These are phyloP conservation scores for Cynocephalus volans DNA, from an alignment of 2,113 vertebrate species.

Conservation along the genomic window DNA sequence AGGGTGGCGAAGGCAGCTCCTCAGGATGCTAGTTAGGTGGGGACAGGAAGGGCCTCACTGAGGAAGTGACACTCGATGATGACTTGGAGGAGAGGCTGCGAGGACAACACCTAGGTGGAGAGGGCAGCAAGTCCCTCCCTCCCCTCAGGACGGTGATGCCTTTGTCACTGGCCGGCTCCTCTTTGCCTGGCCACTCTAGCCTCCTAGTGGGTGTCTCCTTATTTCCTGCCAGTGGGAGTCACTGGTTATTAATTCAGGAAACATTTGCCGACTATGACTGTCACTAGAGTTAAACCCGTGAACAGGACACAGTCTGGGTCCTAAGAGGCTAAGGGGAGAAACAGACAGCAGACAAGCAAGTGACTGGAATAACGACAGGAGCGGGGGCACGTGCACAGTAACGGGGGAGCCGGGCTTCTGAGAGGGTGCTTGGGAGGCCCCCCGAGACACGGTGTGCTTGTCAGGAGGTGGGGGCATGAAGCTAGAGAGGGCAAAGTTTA, in stretches of 20 bases:
- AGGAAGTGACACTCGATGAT: neutral
- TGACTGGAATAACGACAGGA: neutral
- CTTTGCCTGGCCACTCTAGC: neutral
- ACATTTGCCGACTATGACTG: neutral
- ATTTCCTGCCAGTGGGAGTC: neutral
- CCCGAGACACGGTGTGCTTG: too few species aligned
- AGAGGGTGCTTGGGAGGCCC: neutral
- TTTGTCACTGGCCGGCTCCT: too few species aligned
- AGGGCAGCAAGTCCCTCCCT: neutral
- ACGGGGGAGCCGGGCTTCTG: neutral
- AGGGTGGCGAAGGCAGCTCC: neutral
- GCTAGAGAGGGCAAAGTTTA: neutral
- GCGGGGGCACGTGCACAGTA: too few species aligned
- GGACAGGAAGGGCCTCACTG: neutral
- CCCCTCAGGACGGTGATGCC: neutral
- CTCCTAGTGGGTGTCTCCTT: too few species aligned
- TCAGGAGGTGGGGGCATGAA: neutral
- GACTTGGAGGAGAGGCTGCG: neutral
- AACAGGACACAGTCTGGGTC: too few species aligned
- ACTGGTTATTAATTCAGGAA: neutral
- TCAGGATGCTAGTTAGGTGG: neutral
- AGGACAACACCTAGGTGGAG: neutral
- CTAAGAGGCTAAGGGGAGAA: too few species aligned
- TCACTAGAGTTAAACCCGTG: neutral
- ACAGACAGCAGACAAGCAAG: too few species aligned